Percentiles rank a stretch among this genome's conserved stretches.
phyloP scores from a whole-genome alignment of 2,797 vertebrate species.

The Carcharodon carcharias region DNA sequence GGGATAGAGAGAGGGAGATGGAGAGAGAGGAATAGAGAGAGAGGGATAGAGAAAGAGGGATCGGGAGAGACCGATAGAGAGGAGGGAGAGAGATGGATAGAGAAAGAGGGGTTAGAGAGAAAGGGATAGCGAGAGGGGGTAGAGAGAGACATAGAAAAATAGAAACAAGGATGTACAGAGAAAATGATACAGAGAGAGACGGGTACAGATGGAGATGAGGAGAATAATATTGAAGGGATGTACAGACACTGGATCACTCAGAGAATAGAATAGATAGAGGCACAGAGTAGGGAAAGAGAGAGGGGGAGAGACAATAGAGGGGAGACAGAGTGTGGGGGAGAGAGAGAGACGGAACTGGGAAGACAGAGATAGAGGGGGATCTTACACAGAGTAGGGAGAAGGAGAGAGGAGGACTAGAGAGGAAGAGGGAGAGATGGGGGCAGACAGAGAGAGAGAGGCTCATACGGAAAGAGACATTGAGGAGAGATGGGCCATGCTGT shows the following conservation, averaged over 20 bases:
- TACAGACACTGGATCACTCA: too few species aligned
- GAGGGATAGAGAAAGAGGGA: too few species aligned
- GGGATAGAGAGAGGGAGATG: too few species aligned
- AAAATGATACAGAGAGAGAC: not conserved
- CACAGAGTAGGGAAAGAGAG: not conserved
- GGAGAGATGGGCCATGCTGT: not conserved
- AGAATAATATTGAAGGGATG: too few species aligned
- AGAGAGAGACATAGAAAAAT: not conserved
- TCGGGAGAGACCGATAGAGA: too few species aligned
- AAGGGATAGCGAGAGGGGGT: too few species aligned
- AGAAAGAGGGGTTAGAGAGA: conserved; percentile 10
- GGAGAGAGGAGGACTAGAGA: too few species aligned
- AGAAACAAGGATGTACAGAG: not conserved
- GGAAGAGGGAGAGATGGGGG: not conserved
- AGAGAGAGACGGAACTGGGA: too few species aligned
- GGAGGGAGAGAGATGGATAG: too few species aligned
- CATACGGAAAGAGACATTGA: conserved; percentile 41
- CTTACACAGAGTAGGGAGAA: too few species aligned
- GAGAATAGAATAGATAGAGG: not conserved
- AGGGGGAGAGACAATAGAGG: not conserved
- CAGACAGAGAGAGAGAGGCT: conserved; percentile 40
- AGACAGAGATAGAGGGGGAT: too few species aligned
- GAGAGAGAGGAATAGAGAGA: conserved; percentile 39
- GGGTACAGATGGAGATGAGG: too few species aligned
- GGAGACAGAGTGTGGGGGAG: not conserved